Percentiles rank a stretch among this genome's conserved stretches.
Conservation (phyloP, 2,113 vertebrate genomes). For the Seriola rivoliana region DNA sequence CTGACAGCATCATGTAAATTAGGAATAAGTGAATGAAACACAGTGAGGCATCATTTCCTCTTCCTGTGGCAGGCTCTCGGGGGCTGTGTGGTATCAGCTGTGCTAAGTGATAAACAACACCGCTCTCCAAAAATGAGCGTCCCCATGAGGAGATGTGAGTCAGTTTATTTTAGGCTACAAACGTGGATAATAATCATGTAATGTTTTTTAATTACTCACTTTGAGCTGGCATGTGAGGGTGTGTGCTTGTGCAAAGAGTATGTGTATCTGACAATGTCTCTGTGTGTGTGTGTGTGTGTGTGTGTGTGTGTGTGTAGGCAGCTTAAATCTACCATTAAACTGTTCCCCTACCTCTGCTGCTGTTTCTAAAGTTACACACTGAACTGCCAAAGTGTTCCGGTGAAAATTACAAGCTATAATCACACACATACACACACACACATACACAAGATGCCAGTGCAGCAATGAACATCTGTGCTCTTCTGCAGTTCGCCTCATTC, state of each 20-base stretch:
- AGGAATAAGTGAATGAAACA: constrained; percentile 25
- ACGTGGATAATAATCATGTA: constrained; percentile 26
- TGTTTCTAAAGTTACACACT: neutral
- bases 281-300: neutral
- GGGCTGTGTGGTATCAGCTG: neutral
- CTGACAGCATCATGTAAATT: constrained; percentile 29
- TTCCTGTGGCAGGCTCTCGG: constrained; percentile 31
- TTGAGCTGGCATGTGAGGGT: constrained; percentile 9
- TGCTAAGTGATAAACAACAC: neutral
- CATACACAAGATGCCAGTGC: neutral
- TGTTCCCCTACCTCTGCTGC: constrained; percentile 1
- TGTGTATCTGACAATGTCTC: neutral
- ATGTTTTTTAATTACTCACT: constrained; percentile 10
- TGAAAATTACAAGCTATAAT: neutral
- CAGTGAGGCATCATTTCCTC: constrained; percentile 30
- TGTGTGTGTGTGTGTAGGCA: neutral
- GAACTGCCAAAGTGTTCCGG: neutral
- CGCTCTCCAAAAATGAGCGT: neutral
- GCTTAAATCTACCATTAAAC: constrained; percentile 35
- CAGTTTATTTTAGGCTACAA: constrained; percentile 15
- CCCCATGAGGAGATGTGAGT: neutral
- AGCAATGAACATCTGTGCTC: neutral
- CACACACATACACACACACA: neutral
- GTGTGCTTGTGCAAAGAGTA: neutral
- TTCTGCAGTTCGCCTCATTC: neutral